A percentile compares a stretch with the other conserved stretches of the same genome.
Evolutionary conservation across 2,113 vertebrate genomes (phyloP).

Genomic region (Pimephales promelas): DNA sequence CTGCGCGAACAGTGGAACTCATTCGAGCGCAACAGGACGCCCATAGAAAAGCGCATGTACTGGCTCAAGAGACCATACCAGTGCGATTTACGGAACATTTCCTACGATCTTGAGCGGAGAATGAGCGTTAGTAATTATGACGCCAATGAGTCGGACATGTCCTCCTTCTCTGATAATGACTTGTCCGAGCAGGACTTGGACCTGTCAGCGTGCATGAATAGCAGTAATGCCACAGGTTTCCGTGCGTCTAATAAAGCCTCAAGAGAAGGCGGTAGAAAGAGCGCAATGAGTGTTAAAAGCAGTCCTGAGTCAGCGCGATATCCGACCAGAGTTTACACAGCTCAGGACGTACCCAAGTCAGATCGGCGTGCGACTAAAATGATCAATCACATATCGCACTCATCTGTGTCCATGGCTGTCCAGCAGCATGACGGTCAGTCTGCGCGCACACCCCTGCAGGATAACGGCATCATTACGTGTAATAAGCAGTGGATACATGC

Average conservation of each 20-base stretch:
- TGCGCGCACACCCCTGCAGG: constrained; percentile 70
- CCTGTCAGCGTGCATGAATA: constrained; percentile 61
- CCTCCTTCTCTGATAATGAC: constrained; percentile 86
- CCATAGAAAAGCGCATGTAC: constrained; percentile 95
- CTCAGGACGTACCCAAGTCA: constrained; percentile 66
- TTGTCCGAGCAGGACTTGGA: constrained; percentile 71
- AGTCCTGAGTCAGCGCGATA: constrained; percentile 72
- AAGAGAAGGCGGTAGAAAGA: constrained; percentile 67
- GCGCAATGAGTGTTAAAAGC: constrained; percentile 70
- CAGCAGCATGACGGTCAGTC: constrained; percentile 65
- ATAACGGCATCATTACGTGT: constrained; percentile 75
- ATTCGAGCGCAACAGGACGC: constrained; percentile 91
- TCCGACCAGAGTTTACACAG: constrained; percentile 64
- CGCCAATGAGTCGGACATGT: constrained; percentile 83
- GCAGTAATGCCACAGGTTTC: constrained; percentile 65
- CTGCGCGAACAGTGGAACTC: constrained; percentile 93
- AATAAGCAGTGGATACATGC: constrained; percentile 71
- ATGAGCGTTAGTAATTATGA: constrained; percentile 70
- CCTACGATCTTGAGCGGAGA: constrained; percentile 78
- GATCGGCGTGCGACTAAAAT: constrained; percentile 69
- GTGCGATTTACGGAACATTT: constrained; percentile 83
- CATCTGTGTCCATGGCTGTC: constrained; percentile 64
- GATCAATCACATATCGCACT: constrained; percentile 69
- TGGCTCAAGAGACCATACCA: constrained; percentile 94
- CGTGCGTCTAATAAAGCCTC: constrained; percentile 46